These are phyloP conservation scores for Stenichneumon culpator DNA, from an alignment of 2,888 invertebrate genomes.

Conservation along the genomic window DNA sequence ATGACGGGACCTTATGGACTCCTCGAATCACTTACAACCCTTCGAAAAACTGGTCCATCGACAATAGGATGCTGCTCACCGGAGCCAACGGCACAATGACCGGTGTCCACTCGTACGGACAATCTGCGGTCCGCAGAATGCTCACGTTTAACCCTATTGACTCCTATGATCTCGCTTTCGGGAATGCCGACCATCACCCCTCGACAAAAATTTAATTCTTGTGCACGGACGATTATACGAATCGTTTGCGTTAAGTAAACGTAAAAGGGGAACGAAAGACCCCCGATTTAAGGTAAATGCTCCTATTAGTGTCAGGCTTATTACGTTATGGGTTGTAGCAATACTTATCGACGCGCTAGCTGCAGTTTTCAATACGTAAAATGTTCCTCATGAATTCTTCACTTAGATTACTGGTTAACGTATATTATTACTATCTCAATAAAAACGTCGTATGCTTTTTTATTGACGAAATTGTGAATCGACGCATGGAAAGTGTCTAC, in stretches of 20 bases:
- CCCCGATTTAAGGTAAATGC: constrained; percentile 8
- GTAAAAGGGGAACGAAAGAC: constrained; percentile 21
- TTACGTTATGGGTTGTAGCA: too few relatives aligned
- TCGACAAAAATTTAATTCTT: constrained; percentile 52
- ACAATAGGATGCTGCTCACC: constrained; percentile 64
- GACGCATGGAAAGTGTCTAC: too few relatives aligned
- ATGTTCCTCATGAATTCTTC: too few relatives aligned
- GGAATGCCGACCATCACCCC: constrained; percentile 44
- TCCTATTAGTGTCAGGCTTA: too few relatives aligned
- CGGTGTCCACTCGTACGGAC: constrained; percentile 79
- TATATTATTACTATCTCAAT: too few relatives aligned
- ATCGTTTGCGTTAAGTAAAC: constrained; percentile 57
- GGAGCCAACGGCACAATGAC: constrained; percentile 72
- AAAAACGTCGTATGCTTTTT: too few relatives aligned
- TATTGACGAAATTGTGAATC: too few relatives aligned
- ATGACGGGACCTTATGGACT: constrained; percentile 10
- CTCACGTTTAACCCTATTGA: constrained; percentile 78
- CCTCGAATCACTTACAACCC: constrained; percentile 28
- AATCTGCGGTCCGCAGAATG: constrained; percentile 79
- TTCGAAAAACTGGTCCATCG: constrained; percentile 80
- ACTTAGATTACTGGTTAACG: too few relatives aligned
- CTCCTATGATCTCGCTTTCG: constrained; percentile 66
- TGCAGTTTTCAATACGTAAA: too few relatives aligned
- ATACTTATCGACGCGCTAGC: too few relatives aligned
- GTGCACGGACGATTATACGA: constrained; percentile 60